Conservation (phyloP, 2,113 vertebrate genomes). For the Nestor notabilis region DNA sequence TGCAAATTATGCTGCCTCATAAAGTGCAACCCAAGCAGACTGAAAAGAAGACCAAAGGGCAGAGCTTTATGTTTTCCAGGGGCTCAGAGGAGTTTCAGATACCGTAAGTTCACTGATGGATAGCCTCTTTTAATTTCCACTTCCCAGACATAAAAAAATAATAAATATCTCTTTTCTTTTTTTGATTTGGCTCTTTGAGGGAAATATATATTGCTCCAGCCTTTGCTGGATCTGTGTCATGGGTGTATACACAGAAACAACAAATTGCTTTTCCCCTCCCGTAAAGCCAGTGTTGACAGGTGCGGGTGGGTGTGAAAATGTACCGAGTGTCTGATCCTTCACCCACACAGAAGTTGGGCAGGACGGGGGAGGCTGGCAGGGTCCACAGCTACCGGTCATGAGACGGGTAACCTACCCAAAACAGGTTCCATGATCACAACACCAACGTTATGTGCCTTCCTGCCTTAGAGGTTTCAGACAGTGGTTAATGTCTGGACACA, state of each 20-base stretch:
- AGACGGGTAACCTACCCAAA: not conserved
- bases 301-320: not conserved
- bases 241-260: fast-evolving
- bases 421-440: fast-evolving
- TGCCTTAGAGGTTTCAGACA: not conserved
- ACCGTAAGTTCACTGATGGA: not conserved
- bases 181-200: not conserved
- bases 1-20: slow-evolving; percentile 34
- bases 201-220: not conserved
- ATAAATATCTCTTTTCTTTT: not conserved
- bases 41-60: not conserved
- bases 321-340: fast-evolving
- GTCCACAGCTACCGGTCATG: not conserved
- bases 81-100: not conserved
- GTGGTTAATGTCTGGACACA: not conserved
- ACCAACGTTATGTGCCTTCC: not conserved
- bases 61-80: not conserved
- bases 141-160: not conserved
- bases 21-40: not conserved
- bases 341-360: fast-evolving
- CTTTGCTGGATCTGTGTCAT: not conserved
- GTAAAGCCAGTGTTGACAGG: not conserved
- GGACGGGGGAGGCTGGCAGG: not conserved
- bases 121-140: not conserved
- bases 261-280: not conserved